phyloP scores from a whole-genome alignment of 2,888 invertebrate species.

The Orthosia cruda region DNA sequence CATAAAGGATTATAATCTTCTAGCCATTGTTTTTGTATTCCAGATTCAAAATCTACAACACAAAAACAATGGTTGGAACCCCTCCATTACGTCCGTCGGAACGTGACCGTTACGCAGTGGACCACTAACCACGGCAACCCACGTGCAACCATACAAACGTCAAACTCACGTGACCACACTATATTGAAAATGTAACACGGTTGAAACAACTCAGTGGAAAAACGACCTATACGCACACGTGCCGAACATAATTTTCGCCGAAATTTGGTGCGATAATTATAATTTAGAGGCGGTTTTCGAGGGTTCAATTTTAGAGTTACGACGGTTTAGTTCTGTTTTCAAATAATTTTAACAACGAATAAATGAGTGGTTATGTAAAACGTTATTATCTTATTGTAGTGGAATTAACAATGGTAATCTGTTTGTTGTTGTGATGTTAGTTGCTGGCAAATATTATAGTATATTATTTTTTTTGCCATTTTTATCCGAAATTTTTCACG shows the following conservation, averaged over 20 bases:
- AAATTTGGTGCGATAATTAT: background rate
- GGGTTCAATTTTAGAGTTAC: background rate
- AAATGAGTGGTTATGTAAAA: conserved; percentile 22
- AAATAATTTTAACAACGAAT: conserved; percentile 20
- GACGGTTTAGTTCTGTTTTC: background rate
- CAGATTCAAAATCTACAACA: background rate
- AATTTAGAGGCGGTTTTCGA: background rate
- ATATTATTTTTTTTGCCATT: background rate
- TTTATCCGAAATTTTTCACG: background rate
- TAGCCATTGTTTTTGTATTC: too few relatives aligned
- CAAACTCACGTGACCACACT: conserved; percentile 43
- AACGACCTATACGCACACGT: conserved; percentile 1
- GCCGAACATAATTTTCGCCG: background rate
- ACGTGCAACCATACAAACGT: conserved; percentile 53
- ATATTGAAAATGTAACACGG: conserved; percentile 42
- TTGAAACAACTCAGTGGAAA: background rate
- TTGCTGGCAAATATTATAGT: background rate
- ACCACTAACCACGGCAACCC: conserved; percentile 12
- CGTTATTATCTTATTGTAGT: conserved; percentile 6
- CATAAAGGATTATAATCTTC: background rate
- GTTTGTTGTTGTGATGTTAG: background rate
- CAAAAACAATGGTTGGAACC: conserved; percentile 27
- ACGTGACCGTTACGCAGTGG: conserved; percentile 50
- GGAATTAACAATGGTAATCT: background rate
- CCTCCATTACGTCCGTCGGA: conserved; percentile 35